A percentile compares a stretch with the other conserved stretches of the same genome.
These are phyloP conservation scores for Helicoverpa assulta DNA, from an alignment of 2,888 invertebrate species.

Conservation along the genomic window DNA sequence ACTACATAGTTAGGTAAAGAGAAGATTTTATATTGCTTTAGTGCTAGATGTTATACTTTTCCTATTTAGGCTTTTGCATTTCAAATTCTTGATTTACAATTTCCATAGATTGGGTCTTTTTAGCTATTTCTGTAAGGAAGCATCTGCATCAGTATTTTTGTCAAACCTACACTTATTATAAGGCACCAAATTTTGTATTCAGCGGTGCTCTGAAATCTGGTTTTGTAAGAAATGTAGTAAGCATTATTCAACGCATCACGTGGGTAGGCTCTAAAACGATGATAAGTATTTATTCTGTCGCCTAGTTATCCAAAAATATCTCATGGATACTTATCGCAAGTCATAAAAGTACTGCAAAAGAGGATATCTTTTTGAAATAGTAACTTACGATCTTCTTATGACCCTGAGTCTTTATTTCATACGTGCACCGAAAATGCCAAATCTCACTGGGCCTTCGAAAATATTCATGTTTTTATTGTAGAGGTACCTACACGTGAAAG, in stretches of 20 bases:
- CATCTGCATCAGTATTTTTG: conserved; percentile 29
- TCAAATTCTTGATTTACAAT: no score
- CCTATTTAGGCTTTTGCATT: no score
- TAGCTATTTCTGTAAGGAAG: conserved; percentile 18
- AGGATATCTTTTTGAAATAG: conserved; percentile 40
- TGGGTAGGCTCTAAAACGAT: conserved; percentile 49
- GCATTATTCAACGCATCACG: conserved; percentile 50
- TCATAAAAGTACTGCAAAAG: conserved; percentile 55
- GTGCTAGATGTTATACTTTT: no score
- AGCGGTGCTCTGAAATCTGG: conserved; percentile 57
- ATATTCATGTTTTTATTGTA: not conserved
- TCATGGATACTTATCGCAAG: conserved; percentile 51
- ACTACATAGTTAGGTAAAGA: no score
- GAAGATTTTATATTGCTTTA: not conserved
- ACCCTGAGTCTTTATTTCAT: not conserved
- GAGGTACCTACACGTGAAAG: not conserved
- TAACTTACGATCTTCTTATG: conserved; percentile 19
- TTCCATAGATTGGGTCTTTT: no score
- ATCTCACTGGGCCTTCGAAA: not conserved
- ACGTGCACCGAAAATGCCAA: not conserved
- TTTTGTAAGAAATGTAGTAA: conserved; percentile 50
- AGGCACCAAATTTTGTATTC: conserved; percentile 56
- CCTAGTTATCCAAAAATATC: conserved; percentile 53
- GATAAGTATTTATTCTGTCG: conserved; percentile 59
- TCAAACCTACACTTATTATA: conserved; percentile 13